Percentiles rank a stretch among this genome's conserved stretches.
Evolutionary conservation across 2,113 vertebrate genomes (phyloP).

Genomic region (Paramisgurnus dabryanus): DNA sequence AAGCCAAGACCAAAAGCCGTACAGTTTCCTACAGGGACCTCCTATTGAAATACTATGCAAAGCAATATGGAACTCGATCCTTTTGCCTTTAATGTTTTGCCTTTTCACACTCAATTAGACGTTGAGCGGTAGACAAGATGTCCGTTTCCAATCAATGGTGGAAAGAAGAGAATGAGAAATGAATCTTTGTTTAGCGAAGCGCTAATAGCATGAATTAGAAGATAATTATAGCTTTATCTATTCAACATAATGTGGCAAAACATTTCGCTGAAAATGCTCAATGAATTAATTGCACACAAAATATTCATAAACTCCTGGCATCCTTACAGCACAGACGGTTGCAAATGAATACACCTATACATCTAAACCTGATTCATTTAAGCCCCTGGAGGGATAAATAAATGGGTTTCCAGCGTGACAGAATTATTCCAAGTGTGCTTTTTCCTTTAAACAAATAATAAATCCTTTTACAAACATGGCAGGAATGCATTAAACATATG

Average conservation of each 20-base stretch:
- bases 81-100: conserved; percentile 61
- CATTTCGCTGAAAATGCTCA: conserved; percentile 56
- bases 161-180: conserved; percentile 12
- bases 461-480: conserved; percentile 54
- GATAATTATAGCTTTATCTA: conserved; percentile 66
- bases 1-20: conserved; percentile 9
- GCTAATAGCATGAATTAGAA: conserved; percentile 56
- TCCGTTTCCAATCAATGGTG: neutral
- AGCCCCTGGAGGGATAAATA: conserved; percentile 58
- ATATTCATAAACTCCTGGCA: conserved; percentile 65
- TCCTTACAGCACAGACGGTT: conserved; percentile 57
- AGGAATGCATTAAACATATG: conserved; percentile 47
- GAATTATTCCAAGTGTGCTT: conserved; percentile 57
- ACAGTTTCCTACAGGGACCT: neutral
- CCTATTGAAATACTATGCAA: conserved; percentile 17
- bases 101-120: conserved; percentile 28
- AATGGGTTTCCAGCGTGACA: conserved; percentile 53
- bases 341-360: conserved; percentile 65
- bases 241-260: conserved; percentile 58
- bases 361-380: conserved; percentile 63
- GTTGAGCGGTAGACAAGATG: neutral
- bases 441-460: conserved; percentile 57
- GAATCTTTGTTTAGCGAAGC: conserved; percentile 44
- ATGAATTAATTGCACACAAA: conserved; percentile 62
- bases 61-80: conserved; percentile 24